These are phyloP conservation scores for Phyllotis vaccarum DNA, from an alignment of 2,797 vertebrate genomes.

Conservation along the genomic window DNA sequence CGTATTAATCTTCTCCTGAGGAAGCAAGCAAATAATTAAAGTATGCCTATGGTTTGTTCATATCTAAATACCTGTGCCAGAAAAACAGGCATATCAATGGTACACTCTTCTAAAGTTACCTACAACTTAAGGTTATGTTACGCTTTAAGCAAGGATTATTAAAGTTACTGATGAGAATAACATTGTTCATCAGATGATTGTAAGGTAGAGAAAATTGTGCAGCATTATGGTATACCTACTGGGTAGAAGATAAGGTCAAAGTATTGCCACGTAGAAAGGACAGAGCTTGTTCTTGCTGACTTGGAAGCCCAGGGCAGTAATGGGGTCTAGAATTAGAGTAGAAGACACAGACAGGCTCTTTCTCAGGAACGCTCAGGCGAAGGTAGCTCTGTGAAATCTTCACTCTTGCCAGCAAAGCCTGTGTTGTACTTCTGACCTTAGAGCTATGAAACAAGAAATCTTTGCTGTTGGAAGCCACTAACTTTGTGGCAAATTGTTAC, in stretches of 20 bases:
- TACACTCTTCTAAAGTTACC: fast-evolving
- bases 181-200: neutral
- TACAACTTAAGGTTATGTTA: neutral
- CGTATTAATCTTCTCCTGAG: neutral
- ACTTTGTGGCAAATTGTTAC: neutral
- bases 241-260: neutral
- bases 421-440: neutral
- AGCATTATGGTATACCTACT: neutral
- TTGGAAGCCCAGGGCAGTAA: neutral
- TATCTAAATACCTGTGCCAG: neutral
- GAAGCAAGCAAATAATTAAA: neutral
- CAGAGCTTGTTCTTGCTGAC: neutral
- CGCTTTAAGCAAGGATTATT: neutral
- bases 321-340: neutral
- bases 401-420: neutral
- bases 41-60: neutral
- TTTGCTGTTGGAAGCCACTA: neutral
- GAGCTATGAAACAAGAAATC: neutral
- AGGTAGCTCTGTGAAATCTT: neutral
- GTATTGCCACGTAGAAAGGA: neutral
- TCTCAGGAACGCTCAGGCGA: neutral
- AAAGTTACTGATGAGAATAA: neutral
- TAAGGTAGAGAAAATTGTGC: neutral
- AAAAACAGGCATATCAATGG: neutral
- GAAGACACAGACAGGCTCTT: neutral